These are phyloP conservation scores for Eretmocerus hayati DNA, from an alignment of 2,888 invertebrate genomes.

Conservation along the genomic window DNA sequence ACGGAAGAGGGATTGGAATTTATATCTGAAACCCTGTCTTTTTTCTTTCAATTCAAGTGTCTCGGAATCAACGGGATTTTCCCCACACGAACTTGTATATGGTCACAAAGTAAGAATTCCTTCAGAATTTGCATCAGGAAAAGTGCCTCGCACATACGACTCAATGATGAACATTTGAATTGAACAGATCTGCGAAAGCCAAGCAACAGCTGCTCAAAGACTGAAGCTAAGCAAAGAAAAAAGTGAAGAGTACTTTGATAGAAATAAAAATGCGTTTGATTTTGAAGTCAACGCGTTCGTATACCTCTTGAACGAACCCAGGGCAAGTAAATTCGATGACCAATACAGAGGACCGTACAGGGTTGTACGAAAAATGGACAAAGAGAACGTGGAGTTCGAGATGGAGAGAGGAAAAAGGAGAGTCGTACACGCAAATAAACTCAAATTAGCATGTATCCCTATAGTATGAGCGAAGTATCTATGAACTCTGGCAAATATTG, in stretches of 20 bases:
- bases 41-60: no score
- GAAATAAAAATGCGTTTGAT: background rate
- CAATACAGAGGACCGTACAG: background rate
- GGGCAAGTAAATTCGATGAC: background rate
- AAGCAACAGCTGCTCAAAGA: background rate
- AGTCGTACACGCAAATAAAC: background rate
- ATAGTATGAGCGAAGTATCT: no score
- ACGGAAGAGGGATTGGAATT: no score
- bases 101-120: background rate
- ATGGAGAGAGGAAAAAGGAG: background rate
- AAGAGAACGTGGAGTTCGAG: background rate
- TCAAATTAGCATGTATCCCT: no score
- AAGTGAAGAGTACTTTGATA: background rate
- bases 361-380: background rate
- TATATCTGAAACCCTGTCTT: no score
- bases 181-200: background rate
- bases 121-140: background rate
- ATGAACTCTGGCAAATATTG: no score
- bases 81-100: constrained; percentile 7
- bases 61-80: no score
- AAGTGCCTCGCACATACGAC: background rate
- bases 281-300: background rate
- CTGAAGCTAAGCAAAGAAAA: no score
- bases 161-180: background rate
- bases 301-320: background rate